These are phyloP conservation scores for Malurus alboscapulatus DNA, from an alignment of 2,113 vertebrate species.

Conservation along the genomic window DNA sequence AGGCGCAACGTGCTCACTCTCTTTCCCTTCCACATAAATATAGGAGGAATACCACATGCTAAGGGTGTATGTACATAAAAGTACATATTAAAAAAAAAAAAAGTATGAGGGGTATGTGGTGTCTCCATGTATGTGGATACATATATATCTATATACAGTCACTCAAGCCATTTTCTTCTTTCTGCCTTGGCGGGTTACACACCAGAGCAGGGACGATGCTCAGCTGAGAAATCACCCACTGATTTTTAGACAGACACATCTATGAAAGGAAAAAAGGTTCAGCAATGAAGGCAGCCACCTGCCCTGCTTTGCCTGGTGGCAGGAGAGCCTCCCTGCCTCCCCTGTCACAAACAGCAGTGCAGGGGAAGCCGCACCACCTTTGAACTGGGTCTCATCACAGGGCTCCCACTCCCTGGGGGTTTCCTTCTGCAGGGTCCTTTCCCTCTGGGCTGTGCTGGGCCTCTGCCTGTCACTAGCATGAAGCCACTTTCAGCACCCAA, in stretches of 20 bases:
- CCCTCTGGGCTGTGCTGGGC: neutral
- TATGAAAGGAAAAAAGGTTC: neutral
- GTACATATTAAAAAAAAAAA: rapidly evolving
- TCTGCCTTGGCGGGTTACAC: neutral
- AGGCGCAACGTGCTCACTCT: rapidly evolving
- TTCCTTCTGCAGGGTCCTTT: neutral
- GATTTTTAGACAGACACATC: neutral
- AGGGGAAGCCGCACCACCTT: neutral
- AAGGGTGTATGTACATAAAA: too few species aligned
- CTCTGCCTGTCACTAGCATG: rapidly evolving
- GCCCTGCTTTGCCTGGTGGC: neutral
- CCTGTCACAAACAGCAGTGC: neutral
- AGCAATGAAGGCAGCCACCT: neutral
- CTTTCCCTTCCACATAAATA: neutral
- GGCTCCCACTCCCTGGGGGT: neutral
- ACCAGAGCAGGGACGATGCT: neutral
- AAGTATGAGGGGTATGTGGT: neutral
- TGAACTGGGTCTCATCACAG: neutral
- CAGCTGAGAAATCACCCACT: neutral
- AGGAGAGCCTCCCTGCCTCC: neutral
- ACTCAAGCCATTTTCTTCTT: neutral
- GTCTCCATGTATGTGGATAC: rapidly evolving
- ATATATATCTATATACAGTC: neutral
- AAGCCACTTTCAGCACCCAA: neutral
- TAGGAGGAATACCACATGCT: neutral